These are phyloP conservation scores for Lepisosteus osseus DNA, from an alignment of 2,113 vertebrate species.

Conservation along the genomic window DNA sequence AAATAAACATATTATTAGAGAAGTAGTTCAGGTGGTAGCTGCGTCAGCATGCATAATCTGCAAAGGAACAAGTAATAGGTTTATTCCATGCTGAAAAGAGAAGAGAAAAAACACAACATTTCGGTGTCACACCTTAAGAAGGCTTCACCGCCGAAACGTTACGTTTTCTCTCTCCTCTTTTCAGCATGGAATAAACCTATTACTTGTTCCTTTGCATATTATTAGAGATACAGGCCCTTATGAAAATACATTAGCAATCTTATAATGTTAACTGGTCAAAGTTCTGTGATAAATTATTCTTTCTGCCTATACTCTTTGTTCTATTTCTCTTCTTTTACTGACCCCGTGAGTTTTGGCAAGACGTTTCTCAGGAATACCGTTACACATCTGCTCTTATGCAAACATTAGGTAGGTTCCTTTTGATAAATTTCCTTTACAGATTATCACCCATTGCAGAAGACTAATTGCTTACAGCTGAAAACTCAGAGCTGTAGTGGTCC, in stretches of 20 bases:
- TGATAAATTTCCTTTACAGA: conserved; percentile 63
- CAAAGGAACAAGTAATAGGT: too few species aligned
- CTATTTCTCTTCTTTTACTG: background rate
- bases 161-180: too few species aligned
- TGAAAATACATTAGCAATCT: background rate
- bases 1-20: conserved; percentile 46
- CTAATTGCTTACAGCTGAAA: conserved; percentile 78
- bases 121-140: too few species aligned
- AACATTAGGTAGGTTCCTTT: conserved; percentile 55
- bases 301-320: background rate
- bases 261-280: background rate
- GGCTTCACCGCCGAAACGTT: too few species aligned
- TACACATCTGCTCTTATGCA: conserved; percentile 58
- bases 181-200: too few species aligned
- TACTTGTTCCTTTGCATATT: too few species aligned
- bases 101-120: too few species aligned
- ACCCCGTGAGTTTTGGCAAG: background rate
- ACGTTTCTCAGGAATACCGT: conserved; percentile 58
- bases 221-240: too few species aligned
- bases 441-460: conserved; percentile 69
- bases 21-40: background rate
- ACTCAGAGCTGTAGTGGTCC: conserved; percentile 70
- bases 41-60: too few species aligned
- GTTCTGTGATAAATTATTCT: background rate
- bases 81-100: too few species aligned